Conservation (phyloP, 2,888 invertebrate genomes). For the Scaptomyza polygonia region DNA sequence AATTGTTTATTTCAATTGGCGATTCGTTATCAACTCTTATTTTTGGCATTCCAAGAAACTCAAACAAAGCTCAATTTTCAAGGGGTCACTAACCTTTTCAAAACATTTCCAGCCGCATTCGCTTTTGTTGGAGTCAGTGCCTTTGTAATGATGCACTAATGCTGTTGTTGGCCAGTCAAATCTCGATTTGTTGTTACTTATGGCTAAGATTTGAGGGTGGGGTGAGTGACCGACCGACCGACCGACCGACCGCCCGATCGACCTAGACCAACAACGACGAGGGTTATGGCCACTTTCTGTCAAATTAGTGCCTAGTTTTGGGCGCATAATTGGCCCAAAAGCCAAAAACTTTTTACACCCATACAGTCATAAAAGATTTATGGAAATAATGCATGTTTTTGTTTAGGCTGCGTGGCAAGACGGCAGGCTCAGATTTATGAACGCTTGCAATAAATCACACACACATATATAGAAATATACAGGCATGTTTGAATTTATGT, state of each 20-base stretch:
- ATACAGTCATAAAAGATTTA: slow-evolving; percentile 74
- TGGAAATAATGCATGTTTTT: slow-evolving; percentile 79
- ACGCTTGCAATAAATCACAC: slow-evolving; percentile 70
- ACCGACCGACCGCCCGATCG: background rate
- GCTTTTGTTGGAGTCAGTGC: background rate
- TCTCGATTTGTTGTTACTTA: slow-evolving; percentile 66
- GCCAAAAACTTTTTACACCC: slow-evolving; percentile 68
- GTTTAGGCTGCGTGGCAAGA: slow-evolving; percentile 54
- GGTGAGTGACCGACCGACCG: slow-evolving; percentile 51
- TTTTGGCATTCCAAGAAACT: too few relatives aligned
- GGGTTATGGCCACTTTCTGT: slow-evolving; percentile 63
- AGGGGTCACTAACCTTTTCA: slow-evolving; percentile 27
- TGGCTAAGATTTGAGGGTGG: slow-evolving; percentile 4
- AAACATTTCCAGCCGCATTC: slow-evolving; percentile 14
- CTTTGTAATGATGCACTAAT: slow-evolving; percentile 26
- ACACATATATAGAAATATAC: background rate
- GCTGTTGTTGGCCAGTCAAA: slow-evolving; percentile 35
- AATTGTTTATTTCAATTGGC: slow-evolving; percentile 7
- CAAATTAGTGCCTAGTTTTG: slow-evolving; percentile 75
- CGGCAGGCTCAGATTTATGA: slow-evolving; percentile 70
- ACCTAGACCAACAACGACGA: slow-evolving; percentile 6
- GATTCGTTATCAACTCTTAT: too few relatives aligned
- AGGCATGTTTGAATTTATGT: background rate
- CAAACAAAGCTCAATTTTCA: slow-evolving; percentile 21
- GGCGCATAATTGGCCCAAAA: slow-evolving; percentile 68